phyloP scores from a whole-genome alignment of 2,113 vertebrate species.

The Antidorcas marsupialis region DNA sequence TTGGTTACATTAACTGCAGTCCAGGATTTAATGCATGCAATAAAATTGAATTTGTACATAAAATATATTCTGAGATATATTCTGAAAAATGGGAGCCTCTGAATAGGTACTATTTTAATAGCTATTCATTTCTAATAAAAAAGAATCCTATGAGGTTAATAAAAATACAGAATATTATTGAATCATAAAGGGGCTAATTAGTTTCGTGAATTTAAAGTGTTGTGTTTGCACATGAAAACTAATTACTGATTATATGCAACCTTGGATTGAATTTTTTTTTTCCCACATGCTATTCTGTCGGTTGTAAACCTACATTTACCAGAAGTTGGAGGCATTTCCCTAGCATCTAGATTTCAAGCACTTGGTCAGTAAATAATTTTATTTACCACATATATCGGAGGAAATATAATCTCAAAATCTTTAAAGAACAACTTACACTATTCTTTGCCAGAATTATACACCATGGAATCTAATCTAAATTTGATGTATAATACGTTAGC shows the following conservation, averaged over 20 bases:
- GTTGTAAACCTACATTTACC: constrained; percentile 50
- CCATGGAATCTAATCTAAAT: background rate
- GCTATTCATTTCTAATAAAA: constrained; percentile 63
- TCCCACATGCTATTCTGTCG: background rate
- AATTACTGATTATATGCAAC: constrained; percentile 66
- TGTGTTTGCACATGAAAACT: constrained; percentile 62
- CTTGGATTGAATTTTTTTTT: constrained; percentile 40
- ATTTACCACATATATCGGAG: background rate
- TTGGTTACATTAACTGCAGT: background rate
- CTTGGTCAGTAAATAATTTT: constrained; percentile 14
- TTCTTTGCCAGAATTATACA: background rate
- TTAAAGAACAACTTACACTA: constrained; percentile 7
- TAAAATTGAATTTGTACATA: constrained; percentile 21
- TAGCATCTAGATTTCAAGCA: background rate
- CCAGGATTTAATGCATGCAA: background rate
- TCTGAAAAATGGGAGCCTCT: constrained; percentile 4
- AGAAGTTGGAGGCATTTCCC: background rate
- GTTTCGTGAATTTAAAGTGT: constrained; percentile 70
- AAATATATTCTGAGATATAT: background rate
- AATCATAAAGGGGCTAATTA: constrained; percentile 71
- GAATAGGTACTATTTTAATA: constrained; percentile 30
- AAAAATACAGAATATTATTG: constrained; percentile 64
- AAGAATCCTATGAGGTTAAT: constrained; percentile 62
- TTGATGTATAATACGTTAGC: constrained; percentile 14
- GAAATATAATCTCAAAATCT: constrained; percentile 24